phyloP scores from a whole-genome alignment of 53 echinoderm and acorn worm genomes.

The Paracentrotus lividus region DNA sequence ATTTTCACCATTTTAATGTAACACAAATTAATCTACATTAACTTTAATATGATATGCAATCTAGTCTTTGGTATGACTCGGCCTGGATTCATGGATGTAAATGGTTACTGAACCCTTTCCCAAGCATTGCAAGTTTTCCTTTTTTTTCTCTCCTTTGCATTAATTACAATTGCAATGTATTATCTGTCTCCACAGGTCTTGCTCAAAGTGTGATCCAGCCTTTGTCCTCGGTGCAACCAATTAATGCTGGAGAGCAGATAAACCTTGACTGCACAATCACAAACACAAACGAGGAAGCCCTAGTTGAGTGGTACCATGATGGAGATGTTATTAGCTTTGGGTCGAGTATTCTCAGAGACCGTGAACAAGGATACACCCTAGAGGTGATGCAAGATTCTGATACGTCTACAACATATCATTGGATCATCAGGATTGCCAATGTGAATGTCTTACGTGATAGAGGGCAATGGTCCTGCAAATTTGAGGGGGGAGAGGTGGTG shows the following conservation, averaged over 20 bases:
- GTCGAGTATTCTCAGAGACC: not conserved
- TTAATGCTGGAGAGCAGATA: not conserved
- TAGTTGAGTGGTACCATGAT: conserved; percentile 20
- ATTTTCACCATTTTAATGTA: too few relatives aligned
- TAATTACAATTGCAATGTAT: not conserved
- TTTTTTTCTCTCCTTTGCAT: not conserved
- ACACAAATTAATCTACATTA: too few relatives aligned
- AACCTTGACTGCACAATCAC: conserved; percentile 6
- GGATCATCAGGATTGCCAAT: not conserved
- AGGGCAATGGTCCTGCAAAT: not conserved
- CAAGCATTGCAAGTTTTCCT: too few relatives aligned
- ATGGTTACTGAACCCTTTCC: too few relatives aligned
- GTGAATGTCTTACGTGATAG: not conserved
- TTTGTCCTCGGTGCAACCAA: not conserved
- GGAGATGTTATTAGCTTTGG: not conserved
- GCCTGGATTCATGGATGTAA: too few relatives aligned
- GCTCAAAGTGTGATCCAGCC: conserved; percentile 22
- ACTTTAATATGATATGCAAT: too few relatives aligned
- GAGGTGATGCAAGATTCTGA: not conserved
- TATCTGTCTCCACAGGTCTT: not conserved
- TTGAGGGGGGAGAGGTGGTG: not conserved
- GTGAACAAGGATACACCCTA: not conserved
- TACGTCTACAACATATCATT: not conserved
- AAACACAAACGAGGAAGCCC: not conserved
- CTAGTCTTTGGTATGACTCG: too few relatives aligned